Conservation (phyloP, 2,113 vertebrate genomes). For the Crotalus viridis region DNA sequence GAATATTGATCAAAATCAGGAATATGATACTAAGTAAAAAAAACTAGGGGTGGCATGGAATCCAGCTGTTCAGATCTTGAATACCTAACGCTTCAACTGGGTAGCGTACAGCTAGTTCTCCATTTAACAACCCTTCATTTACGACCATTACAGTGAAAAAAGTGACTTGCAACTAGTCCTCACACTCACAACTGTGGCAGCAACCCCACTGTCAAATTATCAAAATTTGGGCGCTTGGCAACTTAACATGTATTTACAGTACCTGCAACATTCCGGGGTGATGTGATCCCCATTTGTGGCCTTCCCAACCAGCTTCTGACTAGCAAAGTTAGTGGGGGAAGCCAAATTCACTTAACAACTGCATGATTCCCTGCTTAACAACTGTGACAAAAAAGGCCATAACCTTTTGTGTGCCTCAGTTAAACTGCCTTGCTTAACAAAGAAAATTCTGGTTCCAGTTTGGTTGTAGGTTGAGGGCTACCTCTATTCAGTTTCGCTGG, state of each 20-base stretch:
- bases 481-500: not conserved
- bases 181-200: not conserved
- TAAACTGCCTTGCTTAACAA: not conserved
- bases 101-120: not conserved
- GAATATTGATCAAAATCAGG: constrained; percentile 37
- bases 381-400: not conserved
- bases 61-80: rapidly evolving
- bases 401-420: not conserved
- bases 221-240: not conserved
- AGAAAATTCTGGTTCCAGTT: not conserved
- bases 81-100: not conserved
- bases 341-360: not conserved
- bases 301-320: not conserved
- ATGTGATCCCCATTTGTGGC: not conserved
- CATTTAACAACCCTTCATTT: not conserved
- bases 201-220: not conserved
- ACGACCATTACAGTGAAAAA: not conserved
- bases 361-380: not conserved
- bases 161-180: not conserved
- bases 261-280: not conserved
- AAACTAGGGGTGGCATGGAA: rapidly evolving
- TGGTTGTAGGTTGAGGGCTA: not conserved
- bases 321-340: not conserved
- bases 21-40: not conserved
- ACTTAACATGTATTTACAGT: not conserved